Evolutionary conservation across 1,140 invertebrate species (phyloP), one percentile per base, ranked within the genome.

Genomic region (Drosophila nikananu): DNA sequence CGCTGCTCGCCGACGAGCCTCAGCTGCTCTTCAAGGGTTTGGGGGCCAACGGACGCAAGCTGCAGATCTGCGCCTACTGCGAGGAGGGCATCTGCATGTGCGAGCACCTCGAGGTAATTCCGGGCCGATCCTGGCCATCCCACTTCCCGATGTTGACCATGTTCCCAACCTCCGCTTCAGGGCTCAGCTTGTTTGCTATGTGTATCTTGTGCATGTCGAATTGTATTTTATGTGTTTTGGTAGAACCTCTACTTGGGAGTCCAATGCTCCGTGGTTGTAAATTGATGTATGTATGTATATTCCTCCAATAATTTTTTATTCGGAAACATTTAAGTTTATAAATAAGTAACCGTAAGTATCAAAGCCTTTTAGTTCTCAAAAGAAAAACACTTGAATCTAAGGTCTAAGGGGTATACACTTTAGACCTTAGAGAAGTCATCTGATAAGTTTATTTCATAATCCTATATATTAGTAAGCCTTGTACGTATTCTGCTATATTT

Each of bases 41-140:
- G 19, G 73, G 81, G 23, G 65, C 44, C 54, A 90, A 81, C 51
- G 84, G 91, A 39, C 78, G 84, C 30, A 92, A 91, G 58, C 77
- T 81, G 60, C 91, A 92, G 66, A 32, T 87, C 10, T 92, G 91
- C 64, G 91, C 87, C 76, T 93, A 92, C 75, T 93, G 92, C 75
- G 92, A 93, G 77, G 91, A 92, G 71, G 92, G 91, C 21, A 92
- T 93, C 58, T 93, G 92, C 67, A 68, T 93, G 63, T 93, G 92
- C 58, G 92, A 93, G 68, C 92, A 92, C 60, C 80, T 93, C 71
- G 92, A 93, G 92, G 92, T 93, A 93, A 89, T 84, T 80, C 35
- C 27, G 49, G 51, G 27, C 54, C 46, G 23, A 51, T 27, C 61
- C n/a, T 42, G 42, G 25, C 44, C 32, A 35, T 23, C 39, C 41